Base-by-base conservation (phyloP, 2,797 vertebrate species). In the Siniperca obscura region DNA sequence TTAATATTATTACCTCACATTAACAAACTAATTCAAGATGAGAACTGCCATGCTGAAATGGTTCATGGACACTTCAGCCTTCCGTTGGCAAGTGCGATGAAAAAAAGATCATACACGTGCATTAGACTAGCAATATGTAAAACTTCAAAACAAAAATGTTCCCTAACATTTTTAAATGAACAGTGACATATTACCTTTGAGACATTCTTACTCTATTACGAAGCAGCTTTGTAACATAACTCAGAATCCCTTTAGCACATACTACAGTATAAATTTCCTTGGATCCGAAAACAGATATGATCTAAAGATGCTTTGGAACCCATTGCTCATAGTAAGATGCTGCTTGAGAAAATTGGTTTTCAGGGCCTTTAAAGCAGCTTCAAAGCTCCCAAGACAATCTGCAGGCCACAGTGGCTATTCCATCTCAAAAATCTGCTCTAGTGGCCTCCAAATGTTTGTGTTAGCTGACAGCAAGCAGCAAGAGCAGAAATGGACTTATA, bases 211-310 rank as follows among this genome's bases (percentile, higher is more conserved):
- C 59, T 59, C 19, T 22, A 48, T 38, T 48, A 34, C 7, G 6
- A 68, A 72, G 70, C 70, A 78, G 40, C 76, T 67, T 61, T n/a
- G 57, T 42, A 21, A 53, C 34, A 4, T 11, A 6, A 44, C 42
- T 68, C 62, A 11, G 19, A 56, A 59, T 40, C 42, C 40, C 52
- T 68, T 70, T 40, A 74, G 66, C 66, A 40, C 38, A 27, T 10
- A 55, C 46, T 78, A 17, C 48, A 50, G 48, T 21, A 21, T 9
- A 50, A 21, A 16, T 4, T 21, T 65, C 46, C 57, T 48, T 48
- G n/a, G 38, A 65, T 60, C 4, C 13, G 38, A 40, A 13, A 44
- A 36, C 14, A 10, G 34, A 27, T 30, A 30, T 30, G 30, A 30
- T 30, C 30, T 30, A 30, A 30, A 30, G 30, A 30, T 30, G 30